These are phyloP conservation scores for Pomatostomus ruficeps DNA, from an alignment of 2,113 vertebrate species.

Conservation along the genomic window DNA sequence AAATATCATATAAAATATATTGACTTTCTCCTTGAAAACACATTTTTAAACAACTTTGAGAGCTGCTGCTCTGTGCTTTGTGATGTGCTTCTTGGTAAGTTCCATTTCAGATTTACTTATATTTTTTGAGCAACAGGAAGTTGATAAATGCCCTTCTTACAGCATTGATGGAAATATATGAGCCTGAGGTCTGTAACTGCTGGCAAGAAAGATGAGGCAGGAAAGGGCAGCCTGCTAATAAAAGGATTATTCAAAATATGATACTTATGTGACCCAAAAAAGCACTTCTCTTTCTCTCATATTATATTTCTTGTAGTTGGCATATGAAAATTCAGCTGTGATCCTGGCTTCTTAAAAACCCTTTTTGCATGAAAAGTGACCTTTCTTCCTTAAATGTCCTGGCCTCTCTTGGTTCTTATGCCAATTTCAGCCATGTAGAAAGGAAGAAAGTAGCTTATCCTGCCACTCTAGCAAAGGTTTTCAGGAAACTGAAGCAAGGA, in stretches of 20 bases:
- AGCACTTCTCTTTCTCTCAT: slow-evolving; percentile 33
- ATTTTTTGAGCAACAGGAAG: not conserved
- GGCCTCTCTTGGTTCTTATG: not conserved
- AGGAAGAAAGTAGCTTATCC: not conserved
- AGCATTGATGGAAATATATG: not conserved
- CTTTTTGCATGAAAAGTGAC: not conserved
- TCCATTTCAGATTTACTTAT: not conserved
- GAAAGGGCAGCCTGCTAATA: slow-evolving; percentile 17
- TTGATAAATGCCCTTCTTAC: not conserved
- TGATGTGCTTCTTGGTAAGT: not conserved
- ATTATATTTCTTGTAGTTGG: slow-evolving; percentile 38
- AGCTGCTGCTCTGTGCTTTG: not conserved
- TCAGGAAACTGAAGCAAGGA: not conserved
- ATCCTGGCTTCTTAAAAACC: not conserved
- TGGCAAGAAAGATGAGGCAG: not conserved
- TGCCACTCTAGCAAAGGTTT: not conserved
- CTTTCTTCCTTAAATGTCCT: not conserved
- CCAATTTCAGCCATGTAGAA: not conserved
- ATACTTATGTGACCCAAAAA: slow-evolving; percentile 26
- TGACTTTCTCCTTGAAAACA: not conserved
- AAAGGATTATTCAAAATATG: slow-evolving; percentile 30
- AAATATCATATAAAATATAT: not conserved
- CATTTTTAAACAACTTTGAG: not conserved
- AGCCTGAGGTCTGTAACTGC: not conserved
- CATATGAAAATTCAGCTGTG: not conserved